A percentile compares a stretch with the other conserved stretches of the same genome.
These are phyloP conservation scores for Margarornis squamiger DNA, from an alignment of 2,797 vertebrate genomes.

Conservation along the genomic window DNA sequence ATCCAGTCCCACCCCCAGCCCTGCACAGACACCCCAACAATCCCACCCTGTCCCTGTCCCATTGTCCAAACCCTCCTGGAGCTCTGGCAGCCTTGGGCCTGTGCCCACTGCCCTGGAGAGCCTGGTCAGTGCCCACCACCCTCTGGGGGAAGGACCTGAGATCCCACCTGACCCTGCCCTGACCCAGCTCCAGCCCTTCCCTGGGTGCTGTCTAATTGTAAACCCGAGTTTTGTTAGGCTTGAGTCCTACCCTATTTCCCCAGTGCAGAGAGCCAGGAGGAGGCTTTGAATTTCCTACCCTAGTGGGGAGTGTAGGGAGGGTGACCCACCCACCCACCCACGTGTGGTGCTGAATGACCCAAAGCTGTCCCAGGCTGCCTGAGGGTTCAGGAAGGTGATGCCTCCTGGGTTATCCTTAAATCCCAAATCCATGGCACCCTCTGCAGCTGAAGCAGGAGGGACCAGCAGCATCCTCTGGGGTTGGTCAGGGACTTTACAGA, in stretches of 20 bases:
- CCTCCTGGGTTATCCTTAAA: background rate
- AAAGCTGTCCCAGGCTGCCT: background rate
- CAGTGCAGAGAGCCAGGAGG: background rate
- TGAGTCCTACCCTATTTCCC: background rate
- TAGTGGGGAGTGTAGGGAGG: background rate
- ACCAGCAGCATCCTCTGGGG: background rate
- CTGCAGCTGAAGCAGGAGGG: background rate
- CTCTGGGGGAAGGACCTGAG: too few relatives aligned
- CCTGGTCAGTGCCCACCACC: too few relatives aligned
- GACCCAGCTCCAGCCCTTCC: background rate
- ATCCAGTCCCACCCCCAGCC: too few relatives aligned
- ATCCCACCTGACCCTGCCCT: too few relatives aligned
- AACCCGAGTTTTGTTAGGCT: background rate
- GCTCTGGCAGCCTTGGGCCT: background rate
- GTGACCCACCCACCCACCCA: background rate
- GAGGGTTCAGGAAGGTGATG: background rate
- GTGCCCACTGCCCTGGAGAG: too few relatives aligned
- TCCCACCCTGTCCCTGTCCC: background rate
- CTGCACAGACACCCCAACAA: background rate
- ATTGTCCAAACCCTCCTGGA: accelerated
- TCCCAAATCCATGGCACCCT: background rate
- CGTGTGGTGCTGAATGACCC: background rate
- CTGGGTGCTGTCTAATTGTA: background rate
- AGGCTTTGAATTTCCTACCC: accelerated
- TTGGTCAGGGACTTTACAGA: background rate